Conservation (phyloP, 2,113 vertebrate species). For the Xyrauchen texanus region DNA sequence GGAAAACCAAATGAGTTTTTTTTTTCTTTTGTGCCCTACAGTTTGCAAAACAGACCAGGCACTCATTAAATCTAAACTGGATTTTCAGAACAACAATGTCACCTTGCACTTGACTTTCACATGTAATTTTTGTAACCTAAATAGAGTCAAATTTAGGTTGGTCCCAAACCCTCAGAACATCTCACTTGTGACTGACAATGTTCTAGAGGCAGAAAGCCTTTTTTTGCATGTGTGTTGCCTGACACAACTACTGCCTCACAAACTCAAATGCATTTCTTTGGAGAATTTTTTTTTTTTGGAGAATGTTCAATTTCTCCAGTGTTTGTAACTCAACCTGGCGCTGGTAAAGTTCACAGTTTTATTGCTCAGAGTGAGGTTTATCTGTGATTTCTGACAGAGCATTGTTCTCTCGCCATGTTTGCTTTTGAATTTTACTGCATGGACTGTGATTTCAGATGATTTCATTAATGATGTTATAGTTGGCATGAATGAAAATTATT, state of each 20-base stretch:
- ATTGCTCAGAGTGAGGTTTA: background rate
- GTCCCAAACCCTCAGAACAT: constrained; percentile 40
- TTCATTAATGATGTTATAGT: constrained; percentile 71
- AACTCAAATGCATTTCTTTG: background rate
- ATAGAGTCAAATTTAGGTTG: constrained; percentile 48
- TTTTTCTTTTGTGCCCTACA: constrained; percentile 19
- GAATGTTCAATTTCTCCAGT: background rate
- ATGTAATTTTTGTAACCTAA: constrained; percentile 51
- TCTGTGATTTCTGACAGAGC: constrained; percentile 11
- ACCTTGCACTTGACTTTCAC: constrained; percentile 50
- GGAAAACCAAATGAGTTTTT: constrained; percentile 37
- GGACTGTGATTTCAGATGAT: constrained; percentile 41
- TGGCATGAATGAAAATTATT: constrained; percentile 82
- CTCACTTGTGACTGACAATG: constrained; percentile 43
- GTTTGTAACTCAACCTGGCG: background rate
- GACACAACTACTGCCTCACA: constrained; percentile 17
- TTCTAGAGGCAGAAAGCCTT: constrained; percentile 17
- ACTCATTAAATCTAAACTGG: constrained; percentile 43
- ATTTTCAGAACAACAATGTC: constrained; percentile 40
- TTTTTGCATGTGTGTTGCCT: background rate
- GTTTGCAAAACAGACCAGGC: constrained; percentile 40
- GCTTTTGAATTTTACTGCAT: constrained; percentile 40
- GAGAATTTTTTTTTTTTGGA: background rate
- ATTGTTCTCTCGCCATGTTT: background rate
- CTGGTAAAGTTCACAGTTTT: constrained; percentile 47